Evolutionary conservation across 2,888 invertebrate species (phyloP), one percentile per base, ranked within the genome.

Genomic region (Drosophila lutescens): DNA sequence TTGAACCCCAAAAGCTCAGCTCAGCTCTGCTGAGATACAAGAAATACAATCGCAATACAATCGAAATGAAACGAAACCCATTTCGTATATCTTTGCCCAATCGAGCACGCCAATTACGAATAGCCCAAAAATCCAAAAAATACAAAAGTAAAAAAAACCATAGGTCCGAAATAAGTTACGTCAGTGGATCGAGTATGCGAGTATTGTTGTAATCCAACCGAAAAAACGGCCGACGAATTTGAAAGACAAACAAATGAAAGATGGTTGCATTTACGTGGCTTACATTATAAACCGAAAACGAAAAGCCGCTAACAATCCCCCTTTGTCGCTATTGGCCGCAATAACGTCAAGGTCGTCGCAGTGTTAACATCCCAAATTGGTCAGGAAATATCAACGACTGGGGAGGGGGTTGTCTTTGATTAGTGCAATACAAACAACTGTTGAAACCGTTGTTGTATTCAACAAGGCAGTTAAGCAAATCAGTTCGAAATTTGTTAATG

Each of bases 61-160:
- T 55, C 55, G 41, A 50, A 46, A 23, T 44, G 20, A 43, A 47
- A 55, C 40, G 51, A 58, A 38, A 13, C 32, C 47, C 53, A 71
- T 79, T 80, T 77, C 73, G 70, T 83, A 75, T 80, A 63, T 74
- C 68, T 85, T 84, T 82, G 80, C 83, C 59, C 83, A 83, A 83
- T 83, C 82, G 79, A 75, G 80, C 77, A 74, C 78, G 86, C 84
- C 86, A 87, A 85, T 85, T 87, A 85, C 76, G 61, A 62, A 68
- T 73, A 68, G 44, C 51, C 55, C 26, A 53, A 44, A 63, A 55
- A 17, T 12, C 41, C 23, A 5, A 36, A 56, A 50, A 63, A 68
- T 20, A 34, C 59, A 23, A 34, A 60, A 78, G 55, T 55, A 58
- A 59, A 76, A 59, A 74, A 53, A 67, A 70, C 69, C 68, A 40